A percentile compares a stretch with the other conserved stretches of the same genome.
Conservation (phyloP, 2,113 vertebrate species). For the Dendropsophus ebraccatus region DNA sequence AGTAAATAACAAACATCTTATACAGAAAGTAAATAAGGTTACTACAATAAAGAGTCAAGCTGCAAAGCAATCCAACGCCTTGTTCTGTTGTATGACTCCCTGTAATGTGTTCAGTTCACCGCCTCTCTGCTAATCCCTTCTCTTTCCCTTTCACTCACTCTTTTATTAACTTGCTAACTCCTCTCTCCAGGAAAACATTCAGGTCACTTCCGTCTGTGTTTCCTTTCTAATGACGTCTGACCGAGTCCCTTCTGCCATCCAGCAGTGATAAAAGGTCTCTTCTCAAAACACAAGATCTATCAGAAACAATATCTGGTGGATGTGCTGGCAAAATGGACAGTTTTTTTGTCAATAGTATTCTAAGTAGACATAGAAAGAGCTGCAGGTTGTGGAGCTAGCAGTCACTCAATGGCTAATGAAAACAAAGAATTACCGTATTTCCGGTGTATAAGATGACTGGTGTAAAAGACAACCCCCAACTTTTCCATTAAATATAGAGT, state of each 20-base stretch:
- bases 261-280: constrained; percentile 18
- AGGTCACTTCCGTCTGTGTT: constrained; percentile 9
- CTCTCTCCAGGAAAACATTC: constrained; percentile 48
- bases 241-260: background rate
- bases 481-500: too few relatives aligned
- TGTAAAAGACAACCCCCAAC: too few relatives aligned
- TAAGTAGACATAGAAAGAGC: too few relatives aligned
- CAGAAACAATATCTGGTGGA: constrained; percentile 12
- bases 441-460: too few relatives aligned
- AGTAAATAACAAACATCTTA: too few relatives aligned
- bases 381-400: too few relatives aligned
- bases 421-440: too few relatives aligned
- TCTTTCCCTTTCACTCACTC: constrained; percentile 34
- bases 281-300: constrained; percentile 13
- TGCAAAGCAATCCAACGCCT: background rate
- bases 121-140: constrained; percentile 22
- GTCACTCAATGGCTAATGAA: too few relatives aligned
- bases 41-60: background rate
- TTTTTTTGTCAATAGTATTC: too few relatives aligned
- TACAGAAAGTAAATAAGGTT: background rate
- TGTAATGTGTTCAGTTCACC: background rate
- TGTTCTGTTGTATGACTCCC: background rate
- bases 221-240: constrained; percentile 42
- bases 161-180: constrained; percentile 48
- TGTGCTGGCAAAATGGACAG: constrained; percentile 24